Evolutionary conservation across 2,888 invertebrate species (phyloP).

Genomic region (Drosophila flavopinicola): DNA sequence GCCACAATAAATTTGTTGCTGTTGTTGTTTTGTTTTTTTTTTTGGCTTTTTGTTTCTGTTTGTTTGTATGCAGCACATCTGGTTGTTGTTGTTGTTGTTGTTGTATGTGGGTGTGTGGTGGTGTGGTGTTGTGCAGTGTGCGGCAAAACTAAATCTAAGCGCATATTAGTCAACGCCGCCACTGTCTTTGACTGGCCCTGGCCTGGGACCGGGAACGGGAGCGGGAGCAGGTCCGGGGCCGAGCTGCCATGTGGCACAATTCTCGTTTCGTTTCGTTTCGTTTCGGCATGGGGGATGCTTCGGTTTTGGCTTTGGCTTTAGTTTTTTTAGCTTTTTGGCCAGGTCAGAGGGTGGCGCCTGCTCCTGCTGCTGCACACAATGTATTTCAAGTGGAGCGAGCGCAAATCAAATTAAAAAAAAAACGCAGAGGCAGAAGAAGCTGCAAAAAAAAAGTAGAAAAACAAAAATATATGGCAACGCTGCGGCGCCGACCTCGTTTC

Average conservation of each 20-base stretch:
- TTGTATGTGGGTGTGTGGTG: slow-evolving; percentile 4
- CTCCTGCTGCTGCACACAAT: slow-evolving; percentile 61
- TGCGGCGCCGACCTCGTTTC: slow-evolving; percentile 77
- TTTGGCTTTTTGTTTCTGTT: slow-evolving; percentile 6
- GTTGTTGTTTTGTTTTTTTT: slow-evolving; percentile 20
- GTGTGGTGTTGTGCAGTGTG: neutral
- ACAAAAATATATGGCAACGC: slow-evolving; percentile 75
- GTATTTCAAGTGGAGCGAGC: slow-evolving; percentile 77
- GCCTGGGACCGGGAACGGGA: slow-evolving; percentile 56
- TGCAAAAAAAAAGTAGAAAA: too few relatives aligned
- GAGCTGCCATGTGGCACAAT: slow-evolving; percentile 64
- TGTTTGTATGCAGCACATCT: too few relatives aligned
- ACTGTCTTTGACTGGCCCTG: slow-evolving; percentile 67
- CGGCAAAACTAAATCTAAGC: slow-evolving; percentile 60
- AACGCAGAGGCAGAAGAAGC: too few relatives aligned
- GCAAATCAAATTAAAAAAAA: slow-evolving; percentile 75
- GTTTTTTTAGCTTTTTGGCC: slow-evolving; percentile 3
- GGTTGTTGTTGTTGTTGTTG: too few relatives aligned
- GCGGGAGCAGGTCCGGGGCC: too few relatives aligned
- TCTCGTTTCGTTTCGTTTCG: slow-evolving; percentile 10
- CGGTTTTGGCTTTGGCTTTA: slow-evolving; percentile 1
- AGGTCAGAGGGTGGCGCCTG: slow-evolving; percentile 4
- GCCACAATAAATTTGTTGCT: slow-evolving; percentile 56
- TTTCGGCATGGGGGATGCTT: too few relatives aligned
- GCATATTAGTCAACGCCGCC: slow-evolving; percentile 65